Percentiles rank a stretch among this genome's conserved stretches.
Evolutionary conservation across 2,797 vertebrate genomes (phyloP).

Genomic region (Hippoglossus hippoglossus): DNA sequence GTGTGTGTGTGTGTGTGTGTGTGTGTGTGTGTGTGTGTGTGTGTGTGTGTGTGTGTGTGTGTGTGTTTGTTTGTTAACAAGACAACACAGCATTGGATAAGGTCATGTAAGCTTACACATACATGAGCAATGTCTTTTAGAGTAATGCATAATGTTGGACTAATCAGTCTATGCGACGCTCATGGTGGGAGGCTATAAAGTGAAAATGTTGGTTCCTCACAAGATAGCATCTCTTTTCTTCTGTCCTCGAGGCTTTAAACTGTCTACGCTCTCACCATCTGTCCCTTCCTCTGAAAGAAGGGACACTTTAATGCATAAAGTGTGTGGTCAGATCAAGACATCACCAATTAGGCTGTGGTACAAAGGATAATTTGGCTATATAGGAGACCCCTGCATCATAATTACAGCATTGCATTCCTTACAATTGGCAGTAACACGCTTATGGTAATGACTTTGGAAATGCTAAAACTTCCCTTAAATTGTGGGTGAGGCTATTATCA

Average conservation of each 20-base stretch:
- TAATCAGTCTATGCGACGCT: conserved; percentile 25
- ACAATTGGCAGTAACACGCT: conserved; percentile 40
- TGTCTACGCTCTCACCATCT: conserved; percentile 51
- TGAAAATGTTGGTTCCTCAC: conserved; percentile 39
- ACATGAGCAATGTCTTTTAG: conserved; percentile 30
- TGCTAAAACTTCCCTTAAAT: conserved; percentile 42
- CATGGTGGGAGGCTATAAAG: conserved; percentile 30
- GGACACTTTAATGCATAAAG: conserved; percentile 28
- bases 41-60: conserved; percentile 4
- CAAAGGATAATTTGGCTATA: conserved; percentile 49
- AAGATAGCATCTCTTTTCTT: conserved; percentile 16
- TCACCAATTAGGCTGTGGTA: conserved; percentile 50
- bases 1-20: conserved; percentile 7
- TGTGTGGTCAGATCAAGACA: conserved; percentile 51
- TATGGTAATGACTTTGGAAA: conserved; percentile 54
- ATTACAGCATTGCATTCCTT: conserved; percentile 46
- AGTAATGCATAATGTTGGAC: conserved; percentile 18
- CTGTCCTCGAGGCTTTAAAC: conserved; percentile 24
- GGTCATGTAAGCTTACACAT: conserved; percentile 64
- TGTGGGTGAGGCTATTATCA: conserved; percentile 56
- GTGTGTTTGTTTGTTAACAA: conserved; percentile 30
- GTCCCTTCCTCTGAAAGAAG: conserved; percentile 45
- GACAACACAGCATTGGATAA: conserved; percentile 67
- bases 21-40: conserved; percentile 6
- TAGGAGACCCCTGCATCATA: conserved; percentile 42